Evolutionary conservation across 2,888 invertebrate genomes (phyloP), one percentile per base, ranked within the genome.

Genomic region (Melipona bicolor): DNA sequence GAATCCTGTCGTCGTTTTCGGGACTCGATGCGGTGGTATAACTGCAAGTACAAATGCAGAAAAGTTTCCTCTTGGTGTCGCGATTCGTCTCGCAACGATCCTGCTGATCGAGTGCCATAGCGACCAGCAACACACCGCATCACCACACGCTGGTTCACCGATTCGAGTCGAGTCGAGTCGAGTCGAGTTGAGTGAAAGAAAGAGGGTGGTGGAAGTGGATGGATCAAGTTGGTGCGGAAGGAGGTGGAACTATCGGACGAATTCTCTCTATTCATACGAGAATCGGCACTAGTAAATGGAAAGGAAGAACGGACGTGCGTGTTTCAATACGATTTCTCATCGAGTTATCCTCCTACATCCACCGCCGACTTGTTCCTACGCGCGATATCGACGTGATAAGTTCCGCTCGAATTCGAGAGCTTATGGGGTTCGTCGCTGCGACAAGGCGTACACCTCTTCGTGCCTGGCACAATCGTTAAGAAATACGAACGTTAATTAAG

Each of bases 221-320:
- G 24, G n/a, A 32, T 15, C 19, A 65, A 36, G 50, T 32, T 24
- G 71, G 69, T 62, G 62, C n/a, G 69, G 65, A 69, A 49, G 67
- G 83, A 71, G 78, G 77, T 65, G 78, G 71, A 69, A 52, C 52
- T 64, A 74, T 59, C 71, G 56, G 65, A 65, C 49, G 71, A 79
- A 83, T 83, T 79, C 67, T 61, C 62, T 71, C 61, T 74, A 59
- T 27, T 43, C 52, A 17, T 24, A 21, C 64, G 52, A 43, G 62
- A 19, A 69, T 65, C 71, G 52, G 70, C 21, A 78, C 71, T 78
- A 74, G 50, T 24, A 11, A 62, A 64, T 56, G 64, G 64, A 71
- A 68, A 74, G 74, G 82, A 78, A 74, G 75, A 71, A 62, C 64
- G 75, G 76, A 78, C 67, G 77, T 88, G 88, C 87, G 88, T 88